Base-by-base conservation (phyloP, 2,888 invertebrate genomes). In the Drosophila aldrichi region DNA sequence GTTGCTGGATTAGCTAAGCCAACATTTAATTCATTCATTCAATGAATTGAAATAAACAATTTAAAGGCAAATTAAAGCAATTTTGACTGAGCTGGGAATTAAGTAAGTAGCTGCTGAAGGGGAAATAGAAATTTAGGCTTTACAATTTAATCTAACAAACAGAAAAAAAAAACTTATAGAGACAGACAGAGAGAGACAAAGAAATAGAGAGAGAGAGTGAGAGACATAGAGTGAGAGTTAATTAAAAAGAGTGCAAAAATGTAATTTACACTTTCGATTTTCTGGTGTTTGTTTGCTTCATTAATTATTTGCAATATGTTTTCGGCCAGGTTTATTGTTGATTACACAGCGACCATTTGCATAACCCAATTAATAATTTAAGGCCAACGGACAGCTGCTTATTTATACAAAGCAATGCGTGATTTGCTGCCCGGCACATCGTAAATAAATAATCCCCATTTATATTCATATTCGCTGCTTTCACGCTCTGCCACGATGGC, bases 281-380 rank as follows among this genome's bases (percentile, higher is more conserved):
- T 36, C 20, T n/a, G 40, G n/a, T 16, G 10, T n/a, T 32, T 61
- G 61, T 57, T 57, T 62, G 29, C 41, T 48, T 54, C 8, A 60
- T 60, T 41, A 55, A 72, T 60, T 41, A 59, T 63, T 61, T 43
- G 34, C 54, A 49, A 56, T 63, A 56, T 70, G 56, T 20, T 56
- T 61, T 64, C 56, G 61, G 22, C 14, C 67, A 63, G 40, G 34
- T 57, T 36, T 56, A n/a, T 25, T 49, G n/a, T 44, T 61, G 62
- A 51, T 32, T 18, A 40, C 20, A 32, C 59, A 18, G n/a, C 32
- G 7, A 18, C 10, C 55, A 79, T 82, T 80, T 79, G 49, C 65
- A 72, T 74, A 86, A 86, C 83, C 87, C 38, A 74, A 74, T 83
- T 83, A 71, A 67, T 79, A 67, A 64, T 69, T 70, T 43, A 48